Evolutionary conservation across 2,797 vertebrate species (phyloP), one percentile per base, ranked within the genome.

Genomic region (Tinamus major): DNA sequence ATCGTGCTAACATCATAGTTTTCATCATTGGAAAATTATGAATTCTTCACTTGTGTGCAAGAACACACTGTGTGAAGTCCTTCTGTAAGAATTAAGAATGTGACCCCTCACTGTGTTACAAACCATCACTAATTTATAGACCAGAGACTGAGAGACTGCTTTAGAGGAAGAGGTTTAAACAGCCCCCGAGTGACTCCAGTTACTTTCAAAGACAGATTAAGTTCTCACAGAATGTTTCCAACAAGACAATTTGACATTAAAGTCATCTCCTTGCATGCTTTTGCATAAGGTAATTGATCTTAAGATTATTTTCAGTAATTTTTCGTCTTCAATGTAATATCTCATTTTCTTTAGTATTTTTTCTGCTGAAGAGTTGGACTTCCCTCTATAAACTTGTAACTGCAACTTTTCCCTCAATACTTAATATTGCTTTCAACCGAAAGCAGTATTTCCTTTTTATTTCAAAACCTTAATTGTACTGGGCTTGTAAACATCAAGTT

Each of bases 241-340:
- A n/a, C 19, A 48, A 15, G 7, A 23, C 18, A 77, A 26, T 35
- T 58, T 46, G 71, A 68, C 83, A 88, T 56, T 31, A 2, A 49
- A 51, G 68, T 88, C 49, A 53, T 62, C 63, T 51, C 61, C 63
- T 62, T 83, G 48, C 53, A 51, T 53, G 37, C 39, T 41, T 46
- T 79, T 79, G 46, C 33, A 48, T 59, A 87, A 78, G 48, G 48
- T 46, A 82, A 63, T 55, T 14, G 14, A 59, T 44, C 37, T 76
- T 81, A 44, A 74, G 67, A 85, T 68, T 85, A 80, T 84, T 94
- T 81, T 35, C 16, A 65, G 39, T 78, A 80, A 89, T 92, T 90
- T 92, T 51, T 71, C 89, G 49, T 44, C 68, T 77, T 86, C n/a
- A 42, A 19, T 35, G 35, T 37, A 85, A 82, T 5, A 3, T 55